These are phyloP conservation scores for Podarcis lilfordi DNA, from an alignment of 2,797 vertebrate genomes.

Conservation along the genomic window DNA sequence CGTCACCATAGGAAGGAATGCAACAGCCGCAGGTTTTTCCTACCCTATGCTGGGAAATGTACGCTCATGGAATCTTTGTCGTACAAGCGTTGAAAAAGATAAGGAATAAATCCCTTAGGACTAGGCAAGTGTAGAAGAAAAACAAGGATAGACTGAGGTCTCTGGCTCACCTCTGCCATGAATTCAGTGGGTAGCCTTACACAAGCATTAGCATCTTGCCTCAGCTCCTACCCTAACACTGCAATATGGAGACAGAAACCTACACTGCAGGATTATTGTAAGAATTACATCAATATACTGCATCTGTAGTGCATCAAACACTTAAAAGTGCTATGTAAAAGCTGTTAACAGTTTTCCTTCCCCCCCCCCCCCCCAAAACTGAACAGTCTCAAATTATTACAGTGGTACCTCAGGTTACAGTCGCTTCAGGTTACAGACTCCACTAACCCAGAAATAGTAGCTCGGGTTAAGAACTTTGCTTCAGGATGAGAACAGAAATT, in stretches of 20 bases:
- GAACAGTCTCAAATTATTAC: too few relatives aligned
- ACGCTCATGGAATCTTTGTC: not conserved
- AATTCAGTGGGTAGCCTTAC: not conserved
- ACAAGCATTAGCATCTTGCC: not conserved
- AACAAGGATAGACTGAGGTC: not conserved
- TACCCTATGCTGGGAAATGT: not conserved
- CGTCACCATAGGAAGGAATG: too few relatives aligned
- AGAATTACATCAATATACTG: not conserved
- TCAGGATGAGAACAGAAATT: too few relatives aligned
- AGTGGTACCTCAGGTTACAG: too few relatives aligned
- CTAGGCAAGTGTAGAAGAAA: not conserved
- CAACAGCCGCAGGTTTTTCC: not conserved
- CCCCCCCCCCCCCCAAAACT: too few relatives aligned
- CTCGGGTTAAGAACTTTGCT: too few relatives aligned
- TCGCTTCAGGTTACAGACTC: too few relatives aligned
- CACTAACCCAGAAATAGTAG: too few relatives aligned
- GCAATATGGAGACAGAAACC: not conserved
- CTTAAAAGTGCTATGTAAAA: not conserved
- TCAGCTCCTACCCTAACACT: not conserved
- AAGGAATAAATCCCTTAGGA: not conserved
- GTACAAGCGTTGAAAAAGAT: not conserved
- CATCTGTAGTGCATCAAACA: not conserved
- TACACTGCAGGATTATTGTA: not conserved
- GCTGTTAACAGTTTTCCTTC: too few relatives aligned
- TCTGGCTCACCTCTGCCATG: too few relatives aligned